These are phyloP conservation scores for Aporophyla nigra DNA, from an alignment of 2,888 invertebrate species.

Conservation along the genomic window DNA sequence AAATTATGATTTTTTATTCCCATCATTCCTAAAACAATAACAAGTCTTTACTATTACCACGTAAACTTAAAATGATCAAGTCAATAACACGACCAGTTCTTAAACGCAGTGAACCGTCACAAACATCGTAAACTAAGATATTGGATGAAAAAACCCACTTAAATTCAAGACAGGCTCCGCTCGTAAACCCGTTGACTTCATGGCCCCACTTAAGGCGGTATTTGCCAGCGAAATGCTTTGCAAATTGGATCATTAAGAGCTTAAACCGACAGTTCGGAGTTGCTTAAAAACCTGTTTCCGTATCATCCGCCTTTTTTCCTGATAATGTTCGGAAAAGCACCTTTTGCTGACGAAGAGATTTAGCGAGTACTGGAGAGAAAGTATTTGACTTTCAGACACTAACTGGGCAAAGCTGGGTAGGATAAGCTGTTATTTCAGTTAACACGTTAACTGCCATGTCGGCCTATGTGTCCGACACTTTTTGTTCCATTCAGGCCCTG, in stretches of 20 bases:
- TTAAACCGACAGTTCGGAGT: constrained; percentile 81
- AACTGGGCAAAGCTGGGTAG: constrained; percentile 11
- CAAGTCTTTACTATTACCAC: constrained; percentile 12
- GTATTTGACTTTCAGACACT: constrained; percentile 39
- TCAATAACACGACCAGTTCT: constrained; percentile 29
- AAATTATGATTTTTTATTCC: background rate
- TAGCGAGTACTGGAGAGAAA: background rate
- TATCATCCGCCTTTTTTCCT: constrained; percentile 67
- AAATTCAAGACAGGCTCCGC: constrained; percentile 38
- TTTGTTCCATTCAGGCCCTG: too few relatives aligned
- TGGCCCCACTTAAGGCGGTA: constrained; percentile 69
- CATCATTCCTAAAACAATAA: background rate
- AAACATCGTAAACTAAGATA: constrained; percentile 60
- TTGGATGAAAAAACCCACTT: constrained; percentile 38
- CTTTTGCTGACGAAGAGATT: constrained; percentile 36
- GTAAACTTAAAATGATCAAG: constrained; percentile 15
- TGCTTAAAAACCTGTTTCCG: constrained; percentile 77
- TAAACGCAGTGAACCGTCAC: constrained; percentile 37
- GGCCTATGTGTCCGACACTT: too few relatives aligned
- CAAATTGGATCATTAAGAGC: constrained; percentile 84
- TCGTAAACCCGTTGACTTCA: constrained; percentile 55
- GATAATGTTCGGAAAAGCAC: constrained; percentile 60
- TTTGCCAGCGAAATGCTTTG: constrained; percentile 75
- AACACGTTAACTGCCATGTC: too few relatives aligned
- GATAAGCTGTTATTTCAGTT: constrained; percentile 21